Conservation (phyloP, 2,797 vertebrate species). For the Columba guinea region DNA sequence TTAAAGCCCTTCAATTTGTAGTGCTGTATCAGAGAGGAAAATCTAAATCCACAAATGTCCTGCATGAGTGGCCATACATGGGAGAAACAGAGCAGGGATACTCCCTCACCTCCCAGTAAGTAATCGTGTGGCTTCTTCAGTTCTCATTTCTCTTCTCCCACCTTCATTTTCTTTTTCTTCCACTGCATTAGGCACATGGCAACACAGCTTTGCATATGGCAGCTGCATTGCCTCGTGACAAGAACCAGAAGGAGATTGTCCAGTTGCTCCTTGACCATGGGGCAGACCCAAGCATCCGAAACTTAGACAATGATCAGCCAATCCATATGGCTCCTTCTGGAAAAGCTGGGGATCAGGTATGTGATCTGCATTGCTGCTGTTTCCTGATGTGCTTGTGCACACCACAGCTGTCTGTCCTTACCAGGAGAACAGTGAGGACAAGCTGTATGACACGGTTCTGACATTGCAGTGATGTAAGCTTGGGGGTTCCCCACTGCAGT, state of each 20-base stretch:
- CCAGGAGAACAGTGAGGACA: not conserved
- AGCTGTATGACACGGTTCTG: not conserved
- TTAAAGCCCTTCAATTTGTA: not conserved
- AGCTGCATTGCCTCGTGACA: conserved; percentile 42
- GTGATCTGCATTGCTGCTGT: not conserved
- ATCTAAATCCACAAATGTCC: not conserved
- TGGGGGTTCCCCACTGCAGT: not conserved
- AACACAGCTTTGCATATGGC: conserved; percentile 73
- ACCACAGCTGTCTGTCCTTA: not conserved
- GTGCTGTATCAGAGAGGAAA: not conserved
- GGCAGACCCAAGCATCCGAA: conserved; percentile 63
- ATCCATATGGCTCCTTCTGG: conserved; percentile 68
- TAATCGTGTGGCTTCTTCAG: not conserved
- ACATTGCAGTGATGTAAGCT: not conserved
- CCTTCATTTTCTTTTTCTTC: not conserved
- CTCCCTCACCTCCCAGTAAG: not conserved
- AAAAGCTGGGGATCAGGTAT: conserved; percentile 61
- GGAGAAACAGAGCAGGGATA: not conserved
- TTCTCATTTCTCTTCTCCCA: not conserved
- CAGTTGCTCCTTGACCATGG: conserved; percentile 61
- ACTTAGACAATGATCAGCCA: conserved; percentile 67
- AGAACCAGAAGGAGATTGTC: conserved; percentile 62
- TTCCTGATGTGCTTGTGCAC: not conserved
- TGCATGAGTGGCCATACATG: not conserved
- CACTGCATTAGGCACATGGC: conserved; percentile 56